Percentiles rank a stretch among this genome's conserved stretches.
phyloP scores from a whole-genome alignment of 2,888 invertebrate species.

The Homarus gammarus region DNA sequence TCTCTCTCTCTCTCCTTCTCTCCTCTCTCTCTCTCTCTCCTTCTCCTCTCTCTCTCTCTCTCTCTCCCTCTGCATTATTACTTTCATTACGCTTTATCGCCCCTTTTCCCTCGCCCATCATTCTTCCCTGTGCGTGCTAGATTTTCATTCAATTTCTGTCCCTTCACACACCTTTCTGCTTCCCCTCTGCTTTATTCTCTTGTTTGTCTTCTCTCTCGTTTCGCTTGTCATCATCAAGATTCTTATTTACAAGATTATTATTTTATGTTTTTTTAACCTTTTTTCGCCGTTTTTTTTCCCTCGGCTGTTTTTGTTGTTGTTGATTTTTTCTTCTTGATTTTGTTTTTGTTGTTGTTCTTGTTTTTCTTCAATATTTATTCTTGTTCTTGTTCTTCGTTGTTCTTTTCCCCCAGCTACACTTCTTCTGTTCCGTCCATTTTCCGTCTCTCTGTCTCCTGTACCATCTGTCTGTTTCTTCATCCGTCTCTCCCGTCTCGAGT shows the following conservation, averaged over 20 bases:
- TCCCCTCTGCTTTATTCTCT: conserved; percentile 14
- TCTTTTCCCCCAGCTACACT: too few relatives aligned
- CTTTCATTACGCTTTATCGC: conserved; percentile 14
- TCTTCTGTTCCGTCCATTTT: too few relatives aligned
- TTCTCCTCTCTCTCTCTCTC: too few relatives aligned
- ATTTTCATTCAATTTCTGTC: conserved; percentile 46
- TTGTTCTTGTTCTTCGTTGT: too few relatives aligned
- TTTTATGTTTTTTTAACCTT: not conserved
- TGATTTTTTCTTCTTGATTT: too few relatives aligned
- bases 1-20: not conserved
- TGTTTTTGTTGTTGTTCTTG: too few relatives aligned
- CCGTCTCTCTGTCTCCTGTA: too few relatives aligned
- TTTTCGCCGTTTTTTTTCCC: too few relatives aligned
- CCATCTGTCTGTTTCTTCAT: too few relatives aligned
- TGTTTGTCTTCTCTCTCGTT: conserved; percentile 7
- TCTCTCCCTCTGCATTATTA: not conserved
- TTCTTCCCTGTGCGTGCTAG: conserved; percentile 43
- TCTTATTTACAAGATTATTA: not conserved
- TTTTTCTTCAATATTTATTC: too few relatives aligned
- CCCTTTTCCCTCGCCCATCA: conserved; percentile 31
- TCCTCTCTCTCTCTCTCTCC: not conserved
- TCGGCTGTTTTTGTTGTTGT: too few relatives aligned
- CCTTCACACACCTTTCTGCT: conserved; percentile 5
- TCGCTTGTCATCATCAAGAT: not conserved
- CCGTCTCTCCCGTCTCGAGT: too few relatives aligned